Evolutionary conservation across 2,888 invertebrate genomes (phyloP), one percentile per base, ranked within the genome.

Genomic region (Dryadula phaetusa): DNA sequence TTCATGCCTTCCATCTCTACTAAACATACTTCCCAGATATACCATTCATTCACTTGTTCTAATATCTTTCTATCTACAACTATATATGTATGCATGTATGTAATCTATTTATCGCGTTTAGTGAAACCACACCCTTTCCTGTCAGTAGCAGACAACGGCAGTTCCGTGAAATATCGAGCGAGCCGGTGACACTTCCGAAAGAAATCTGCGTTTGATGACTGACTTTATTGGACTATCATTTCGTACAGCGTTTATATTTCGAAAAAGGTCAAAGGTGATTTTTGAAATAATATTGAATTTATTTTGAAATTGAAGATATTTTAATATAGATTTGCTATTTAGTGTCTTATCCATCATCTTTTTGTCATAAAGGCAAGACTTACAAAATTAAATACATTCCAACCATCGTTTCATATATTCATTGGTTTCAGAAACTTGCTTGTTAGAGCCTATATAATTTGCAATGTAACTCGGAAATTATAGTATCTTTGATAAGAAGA

Each of bases 181-280:
- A 62, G 66, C 61, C 54, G 58, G 58, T 70, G 72, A 72, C 70
- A 71, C 70, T 64, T 44, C 67, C 58, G 65, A 66, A 74, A 72
- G 72, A 75, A 74, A 74, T 74, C 74, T 75, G 75, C 74, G 69
- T 72, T 71, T 72, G 74, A 74, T 74, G 68, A 64, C 72, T 66
- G 54, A 65, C 64, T 63, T 70, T 68, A 71, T 71, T 64, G 69
- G 66, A 68, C 32, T 40, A 46, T 47, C 46, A 46, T 62, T 65
- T 65, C 32, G 32, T 62, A 25, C 42, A 40, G 20, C 56, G 62
- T 58, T 56, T 49, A 61, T 44, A 32, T 28, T 18, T 22, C 20
- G 16, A 3, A 18, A 28, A 18, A 10, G 14, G 28, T 14, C 12
- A 44, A 18, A n/a, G 14, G 28, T 14, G 2, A 44, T 44, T 32